Conservation (phyloP, 2,113 vertebrate genomes). For the Saguinus imperator region DNA sequence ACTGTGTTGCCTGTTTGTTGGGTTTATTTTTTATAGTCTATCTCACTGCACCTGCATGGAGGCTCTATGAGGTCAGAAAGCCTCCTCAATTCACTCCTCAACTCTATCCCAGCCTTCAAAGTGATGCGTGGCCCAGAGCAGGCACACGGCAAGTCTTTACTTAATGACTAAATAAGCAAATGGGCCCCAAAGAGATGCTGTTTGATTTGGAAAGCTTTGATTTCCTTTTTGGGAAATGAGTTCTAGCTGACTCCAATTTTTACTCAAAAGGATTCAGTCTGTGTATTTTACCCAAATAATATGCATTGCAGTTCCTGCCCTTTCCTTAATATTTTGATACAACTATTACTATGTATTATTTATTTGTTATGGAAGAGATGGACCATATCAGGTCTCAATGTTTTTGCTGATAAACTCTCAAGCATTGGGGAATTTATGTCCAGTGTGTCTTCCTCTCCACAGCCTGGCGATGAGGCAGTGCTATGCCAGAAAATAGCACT, state of each 20-base stretch:
- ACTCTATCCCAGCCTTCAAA: not conserved
- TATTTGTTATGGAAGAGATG: not conserved
- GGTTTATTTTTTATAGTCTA: not conserved
- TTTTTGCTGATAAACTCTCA: not conserved
- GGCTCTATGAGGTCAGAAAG: not conserved
- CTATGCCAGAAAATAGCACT: not conserved
- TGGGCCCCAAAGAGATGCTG: not conserved
- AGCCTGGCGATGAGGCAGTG: not conserved
- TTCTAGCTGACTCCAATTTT: not conserved
- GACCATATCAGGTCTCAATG: not conserved
- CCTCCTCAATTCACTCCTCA: not conserved
- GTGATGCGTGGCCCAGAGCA: not conserved
- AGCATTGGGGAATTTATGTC: not conserved
- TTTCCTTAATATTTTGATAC: not conserved
- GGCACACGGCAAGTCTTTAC: not conserved
- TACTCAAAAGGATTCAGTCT: not conserved
- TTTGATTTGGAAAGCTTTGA: constrained; percentile 10
- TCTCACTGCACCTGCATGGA: not conserved
- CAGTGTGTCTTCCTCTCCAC: not conserved
- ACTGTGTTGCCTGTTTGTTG: not conserved
- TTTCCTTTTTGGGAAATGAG: constrained; percentile 35
- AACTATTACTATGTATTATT: not conserved
- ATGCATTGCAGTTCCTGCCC: not conserved
- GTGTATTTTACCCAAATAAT: not conserved
- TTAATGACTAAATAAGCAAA: constrained; percentile 16